These are phyloP conservation scores for Sebastes vulpes DNA, from an alignment of 2,797 vertebrate genomes.

Conservation along the genomic window DNA sequence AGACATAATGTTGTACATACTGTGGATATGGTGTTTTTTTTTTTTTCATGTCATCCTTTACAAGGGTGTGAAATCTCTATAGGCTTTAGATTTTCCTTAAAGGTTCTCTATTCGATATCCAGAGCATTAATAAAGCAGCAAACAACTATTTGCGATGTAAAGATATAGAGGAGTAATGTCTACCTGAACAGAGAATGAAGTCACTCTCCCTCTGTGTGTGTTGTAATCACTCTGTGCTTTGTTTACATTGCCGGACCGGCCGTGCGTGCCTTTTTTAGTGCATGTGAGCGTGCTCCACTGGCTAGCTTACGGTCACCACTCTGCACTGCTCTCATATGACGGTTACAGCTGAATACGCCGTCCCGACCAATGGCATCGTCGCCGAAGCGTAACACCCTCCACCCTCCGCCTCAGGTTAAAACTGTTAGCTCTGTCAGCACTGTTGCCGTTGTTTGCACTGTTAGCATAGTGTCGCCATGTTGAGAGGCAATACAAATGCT, in stretches of 20 bases:
- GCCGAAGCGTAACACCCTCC: neutral
- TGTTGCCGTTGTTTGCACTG: neutral
- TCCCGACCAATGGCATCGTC: neutral
- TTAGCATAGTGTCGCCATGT: neutral
- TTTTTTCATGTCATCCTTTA: neutral
- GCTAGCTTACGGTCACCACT: rapidly evolving
- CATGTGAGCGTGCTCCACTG: no score
- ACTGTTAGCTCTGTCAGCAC: neutral
- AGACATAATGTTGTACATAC: slow-evolving; percentile 22
- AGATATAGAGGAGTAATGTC: no score
- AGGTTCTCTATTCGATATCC: neutral
- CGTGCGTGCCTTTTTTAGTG: no score
- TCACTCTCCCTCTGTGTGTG: no score
- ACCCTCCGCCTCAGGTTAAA: neutral
- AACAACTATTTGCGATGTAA: neutral
- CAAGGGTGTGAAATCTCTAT: neutral
- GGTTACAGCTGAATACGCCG: neutral
- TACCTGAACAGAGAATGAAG: no score
- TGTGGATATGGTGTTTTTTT: slow-evolving; percentile 11
- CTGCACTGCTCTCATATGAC: neutral
- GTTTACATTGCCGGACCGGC: neutral
- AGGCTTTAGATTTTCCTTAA: neutral
- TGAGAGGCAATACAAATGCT: neutral
- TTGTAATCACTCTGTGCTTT: neutral
- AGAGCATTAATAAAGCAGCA: neutral